Evolutionary conservation across 2,888 invertebrate genomes (phyloP), one percentile per base, ranked within the genome.

Genomic region (Capitulum mitella): DNA sequence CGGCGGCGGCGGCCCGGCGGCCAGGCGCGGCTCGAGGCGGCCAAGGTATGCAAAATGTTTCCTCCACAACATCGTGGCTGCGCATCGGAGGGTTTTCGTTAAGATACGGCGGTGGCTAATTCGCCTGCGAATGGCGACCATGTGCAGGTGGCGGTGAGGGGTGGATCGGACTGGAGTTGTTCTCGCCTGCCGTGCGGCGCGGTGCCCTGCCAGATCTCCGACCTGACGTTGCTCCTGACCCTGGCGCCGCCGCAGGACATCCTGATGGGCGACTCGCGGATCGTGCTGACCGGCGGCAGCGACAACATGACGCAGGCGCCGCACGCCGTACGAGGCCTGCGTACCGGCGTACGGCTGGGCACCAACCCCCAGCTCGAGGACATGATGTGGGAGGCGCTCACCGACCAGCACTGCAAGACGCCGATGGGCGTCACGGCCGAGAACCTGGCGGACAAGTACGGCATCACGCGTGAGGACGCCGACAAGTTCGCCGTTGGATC

Each of bases 371-470:
- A 90, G 76, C 70, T 83, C 78, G 82, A 82, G 86, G 98, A 98
- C 86, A 89, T 92, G 0, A 87, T 98, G 26, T 98, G 98, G 98
- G 88, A 91, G 0, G 92, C 93, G 3, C 89, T 98, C 1, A 92
- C 93, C 0, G 98, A 99, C 85, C 89, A 91, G 0, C 92, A 94
- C 86, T 94, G 95, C 84, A 93, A 94, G 81, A 88, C 95, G 54
- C 95, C 98, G 0, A 98, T 98, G 98, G 98, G 94, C 3, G 86
- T 97, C 84, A 98, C 98, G 0, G 97, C 97, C 0, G 97, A 97
- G 87, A 97, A 96, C 85, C 88, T 97, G 77, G 96, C 94, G 0
- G 93, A 91, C 79, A 91, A 96, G 85, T 95, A 91, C 84, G 91
- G 91, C 77, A 88, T 97, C 77, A 90, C 91, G 2, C 89, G 93